Evolutionary conservation across 2,113 vertebrate species (phyloP), one percentile per base, ranked within the genome.

Genomic region (Sphyrna mokarran): DNA sequence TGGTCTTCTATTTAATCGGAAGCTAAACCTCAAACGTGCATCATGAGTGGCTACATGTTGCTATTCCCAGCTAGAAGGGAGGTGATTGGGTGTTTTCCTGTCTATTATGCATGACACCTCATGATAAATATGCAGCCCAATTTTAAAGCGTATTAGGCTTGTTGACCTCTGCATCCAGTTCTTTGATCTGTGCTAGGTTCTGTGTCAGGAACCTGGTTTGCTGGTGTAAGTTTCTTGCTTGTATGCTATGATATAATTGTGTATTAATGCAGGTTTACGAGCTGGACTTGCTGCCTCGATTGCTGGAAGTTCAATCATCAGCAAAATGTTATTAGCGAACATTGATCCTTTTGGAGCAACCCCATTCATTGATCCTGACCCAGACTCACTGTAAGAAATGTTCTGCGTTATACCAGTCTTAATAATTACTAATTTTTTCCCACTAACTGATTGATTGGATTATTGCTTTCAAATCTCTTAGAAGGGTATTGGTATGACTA

Each of bases 271-370:
- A 99, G 99, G 99, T 96, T 97, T 99, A 96, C 98, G 98, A 96
- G 99, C 99, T 85, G 99, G 99, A 95, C 97, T 99, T 80, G 99
- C 99, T 80, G 99, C 99, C 96, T 99, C 99, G 18, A 99, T 99
- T 96, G 99, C 99, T 85, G 99, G 99, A 96, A 99, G 99, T 97
- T 99, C 99, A 85, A 99, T 99, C 96, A 99, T 99, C 97, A 99
- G 99, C 97, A 99, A 99, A 97, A 99, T 99, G 99, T 97, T 99
- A 95, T 97, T 99, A 96, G 99, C 99, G 95, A 99, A 99, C 97
- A 99, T 98, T 3, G 99, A 99, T 97, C 98, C 99, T 2, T 99
- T 99, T 91, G 99, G 99, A 96, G 99, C 99, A 96, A 99, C 98
- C 0, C 98, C 99, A 0, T 99, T 99, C 97, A 99, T 99, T 96